A percentile compares a stretch with the other conserved stretches of the same genome.
phyloP scores from a whole-genome alignment of 2,113 vertebrate species.

The Passer montanus region DNA sequence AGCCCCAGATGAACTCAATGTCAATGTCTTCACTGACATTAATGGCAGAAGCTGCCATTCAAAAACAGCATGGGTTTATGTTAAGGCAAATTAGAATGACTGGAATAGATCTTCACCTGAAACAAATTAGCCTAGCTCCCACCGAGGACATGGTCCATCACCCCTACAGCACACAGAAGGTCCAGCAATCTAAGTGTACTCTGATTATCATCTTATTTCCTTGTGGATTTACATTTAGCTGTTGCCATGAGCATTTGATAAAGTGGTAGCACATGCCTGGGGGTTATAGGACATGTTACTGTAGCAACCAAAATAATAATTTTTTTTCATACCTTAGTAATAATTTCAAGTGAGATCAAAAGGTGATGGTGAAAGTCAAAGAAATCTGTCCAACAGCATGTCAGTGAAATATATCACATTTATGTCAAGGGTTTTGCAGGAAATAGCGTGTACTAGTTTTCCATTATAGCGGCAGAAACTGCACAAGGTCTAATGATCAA shows the following conservation, averaged over 20 bases:
- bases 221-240: background rate
- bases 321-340: background rate
- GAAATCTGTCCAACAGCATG: background rate
- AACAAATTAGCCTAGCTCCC: background rate
- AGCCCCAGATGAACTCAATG: background rate
- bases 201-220: background rate
- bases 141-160: background rate
- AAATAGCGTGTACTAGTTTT: slow-evolving; percentile 5
- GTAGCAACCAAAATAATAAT: background rate
- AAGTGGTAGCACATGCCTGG: background rate
- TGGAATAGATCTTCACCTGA: background rate
- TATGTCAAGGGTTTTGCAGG: slow-evolving; percentile 11
- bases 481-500: slow-evolving; percentile 48
- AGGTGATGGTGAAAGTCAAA: background rate
- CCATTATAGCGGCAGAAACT: slow-evolving; percentile 14
- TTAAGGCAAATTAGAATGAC: background rate
- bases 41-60: background rate
- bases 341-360: background rate
- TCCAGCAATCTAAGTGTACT: background rate
- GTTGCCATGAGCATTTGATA: background rate
- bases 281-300: background rate
- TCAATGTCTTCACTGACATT: background rate
- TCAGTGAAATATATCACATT: background rate
- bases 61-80: background rate
- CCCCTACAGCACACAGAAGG: background rate